Evolutionary conservation across 2,888 invertebrate species (phyloP).

Genomic region (Sycophila texana): DNA sequence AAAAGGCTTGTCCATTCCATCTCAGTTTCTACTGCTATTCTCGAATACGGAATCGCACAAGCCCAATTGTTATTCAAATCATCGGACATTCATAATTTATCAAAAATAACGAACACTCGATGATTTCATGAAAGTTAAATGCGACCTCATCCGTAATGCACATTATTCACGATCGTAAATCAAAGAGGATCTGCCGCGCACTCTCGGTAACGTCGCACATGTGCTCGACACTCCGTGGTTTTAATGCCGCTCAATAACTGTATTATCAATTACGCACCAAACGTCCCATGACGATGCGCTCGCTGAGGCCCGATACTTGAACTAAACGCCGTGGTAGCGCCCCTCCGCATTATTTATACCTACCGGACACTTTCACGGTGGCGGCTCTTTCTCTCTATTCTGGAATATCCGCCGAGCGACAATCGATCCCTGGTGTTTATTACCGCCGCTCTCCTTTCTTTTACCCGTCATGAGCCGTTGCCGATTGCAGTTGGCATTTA

Average conservation of each 20-base stretch:
- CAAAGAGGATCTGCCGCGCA: neutral
- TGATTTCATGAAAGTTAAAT: too few species aligned
- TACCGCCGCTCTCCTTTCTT: constrained; percentile 36
- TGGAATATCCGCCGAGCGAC: constrained; percentile 7
- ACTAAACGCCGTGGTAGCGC: constrained; percentile 62
- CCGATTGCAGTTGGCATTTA: constrained; percentile 4
- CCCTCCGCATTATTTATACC: constrained; percentile 70
- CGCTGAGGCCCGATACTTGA: constrained; percentile 57
- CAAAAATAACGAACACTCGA: too few species aligned
- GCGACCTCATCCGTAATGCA: too few species aligned
- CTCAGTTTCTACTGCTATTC: too few species aligned
- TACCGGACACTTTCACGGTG: constrained; percentile 68
- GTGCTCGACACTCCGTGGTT: constrained; percentile 29
- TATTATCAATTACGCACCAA: constrained; percentile 63
- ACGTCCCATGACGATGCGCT: constrained; percentile 63
- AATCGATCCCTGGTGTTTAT: constrained; percentile 10
- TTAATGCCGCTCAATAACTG: neutral
- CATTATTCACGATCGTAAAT: neutral
- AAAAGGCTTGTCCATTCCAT: too few species aligned
- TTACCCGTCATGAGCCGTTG: neutral
- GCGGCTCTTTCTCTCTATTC: neutral
- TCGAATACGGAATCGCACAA: too few species aligned
- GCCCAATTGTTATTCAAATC: too few species aligned
- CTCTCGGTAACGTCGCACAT: constrained; percentile 12
- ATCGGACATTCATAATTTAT: too few species aligned